These are phyloP conservation scores for Nemoura dubitans DNA, from an alignment of 2,888 invertebrate species.

Conservation along the genomic window DNA sequence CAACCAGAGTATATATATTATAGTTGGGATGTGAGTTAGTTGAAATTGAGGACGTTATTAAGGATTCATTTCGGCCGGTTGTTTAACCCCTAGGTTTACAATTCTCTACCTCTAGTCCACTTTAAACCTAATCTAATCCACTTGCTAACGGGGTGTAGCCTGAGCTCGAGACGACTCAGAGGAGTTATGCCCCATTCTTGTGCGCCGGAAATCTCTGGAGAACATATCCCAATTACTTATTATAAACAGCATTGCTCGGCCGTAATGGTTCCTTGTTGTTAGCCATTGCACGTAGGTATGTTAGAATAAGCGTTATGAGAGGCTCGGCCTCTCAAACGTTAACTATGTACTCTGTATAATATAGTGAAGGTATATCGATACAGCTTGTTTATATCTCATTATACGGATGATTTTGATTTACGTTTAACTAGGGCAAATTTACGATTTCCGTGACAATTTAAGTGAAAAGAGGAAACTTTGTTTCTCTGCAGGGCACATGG, in stretches of 20 bases:
- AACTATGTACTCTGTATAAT: too few relatives aligned
- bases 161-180: background rate
- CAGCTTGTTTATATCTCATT: too few relatives aligned
- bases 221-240: background rate
- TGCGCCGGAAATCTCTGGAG: background rate
- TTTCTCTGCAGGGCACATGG: background rate
- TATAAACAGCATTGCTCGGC: background rate
- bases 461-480: constrained; percentile 21
- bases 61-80: background rate
- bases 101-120: background rate
- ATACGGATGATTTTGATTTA: background rate
- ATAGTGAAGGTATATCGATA: too few relatives aligned
- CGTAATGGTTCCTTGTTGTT: background rate
- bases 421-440: constrained; percentile 21
- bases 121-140: constrained; percentile 4
- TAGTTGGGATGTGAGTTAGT: background rate
- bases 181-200: background rate
- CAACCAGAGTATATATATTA: too few relatives aligned
- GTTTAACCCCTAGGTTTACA: background rate
- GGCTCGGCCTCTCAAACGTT: too few relatives aligned
- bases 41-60: background rate
- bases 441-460: constrained; percentile 31
- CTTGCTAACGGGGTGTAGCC: background rate
- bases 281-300: background rate
- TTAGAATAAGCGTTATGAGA: too few relatives aligned